Evolutionary conservation across 2,888 invertebrate genomes (phyloP), one percentile per base, ranked within the genome.

Genomic region (Flexamia atlantica): DNA sequence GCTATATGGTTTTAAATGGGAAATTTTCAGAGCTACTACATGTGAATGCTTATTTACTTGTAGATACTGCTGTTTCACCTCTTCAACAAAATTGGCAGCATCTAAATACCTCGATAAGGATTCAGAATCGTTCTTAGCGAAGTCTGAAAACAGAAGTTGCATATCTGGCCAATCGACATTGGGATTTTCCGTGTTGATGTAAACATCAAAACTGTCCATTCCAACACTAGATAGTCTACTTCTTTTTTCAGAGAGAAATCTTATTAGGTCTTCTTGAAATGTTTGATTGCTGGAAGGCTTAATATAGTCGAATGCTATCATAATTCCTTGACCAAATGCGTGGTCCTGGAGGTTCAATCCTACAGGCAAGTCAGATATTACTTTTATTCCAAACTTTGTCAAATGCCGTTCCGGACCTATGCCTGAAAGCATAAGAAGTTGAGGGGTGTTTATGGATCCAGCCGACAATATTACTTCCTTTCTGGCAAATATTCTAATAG

Each of bases 361-460:
- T 0, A 95, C 94, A 10, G 88, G 86, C 53, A 94, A 89, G 88
- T 94, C 92, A 60, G 91, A 90, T 50, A 95, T 88, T 0, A 93
- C 91, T 0, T 91, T 90, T 50, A 93, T 93, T 20, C 91, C 91
- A 40, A 91, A 88, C 82, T 90, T 90, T 46, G 89, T 89, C 5
- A 94, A 90, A 86, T 94, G 93, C 74, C 92, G 89, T 28, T 90
- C 90, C 0, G 94, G 94, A 1, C 94, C 94, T 10, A 95, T 90
- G 0, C 96, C 96, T 0, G 95, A 95, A 17, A 96, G 89, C 96
- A 97, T 95, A 5, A 97, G 91, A 10, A 97, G 89, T 88, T 97
- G 97, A 0, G 97, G 96, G 0, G 95, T 93, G 87, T 95, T 95
- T 82, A 97, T 94, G 0, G 96, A 93, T 0, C 97, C 96, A 0